Evolutionary conservation across 2,888 invertebrate species (phyloP).

Genomic region (Drosophila kuntzei): DNA sequence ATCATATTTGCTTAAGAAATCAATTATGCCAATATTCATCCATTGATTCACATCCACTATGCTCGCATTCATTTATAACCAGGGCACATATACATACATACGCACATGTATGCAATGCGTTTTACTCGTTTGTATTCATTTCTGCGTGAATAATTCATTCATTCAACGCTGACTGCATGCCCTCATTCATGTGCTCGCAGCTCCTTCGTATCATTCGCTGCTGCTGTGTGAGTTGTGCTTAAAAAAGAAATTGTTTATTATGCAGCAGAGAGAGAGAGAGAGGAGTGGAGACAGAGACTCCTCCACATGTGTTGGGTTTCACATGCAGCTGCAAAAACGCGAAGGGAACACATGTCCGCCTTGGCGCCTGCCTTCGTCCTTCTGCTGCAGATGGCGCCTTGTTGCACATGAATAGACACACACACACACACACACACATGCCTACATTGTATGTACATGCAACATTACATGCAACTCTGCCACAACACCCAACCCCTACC

Average conservation of each 20-base stretch:
- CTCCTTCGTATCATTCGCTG: constrained; percentile 27
- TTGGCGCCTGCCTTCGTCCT: constrained; percentile 43
- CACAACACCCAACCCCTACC: neutral
- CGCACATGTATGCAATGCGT: constrained; percentile 16
- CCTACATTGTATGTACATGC: neutral
- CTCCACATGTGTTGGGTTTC: constrained; percentile 55
- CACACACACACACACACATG: constrained; percentile 39
- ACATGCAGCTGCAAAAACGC: constrained; percentile 45
- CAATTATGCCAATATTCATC: constrained; percentile 30
- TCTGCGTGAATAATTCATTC: constrained; percentile 75
- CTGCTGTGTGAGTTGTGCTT: constrained; percentile 39
- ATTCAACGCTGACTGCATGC: constrained; percentile 59
- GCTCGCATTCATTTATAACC: constrained; percentile 16
- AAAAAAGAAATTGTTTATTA: constrained; percentile 73
- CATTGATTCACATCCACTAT: constrained; percentile 32
- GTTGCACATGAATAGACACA: constrained; percentile 73
- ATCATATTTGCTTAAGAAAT: constrained; percentile 11
- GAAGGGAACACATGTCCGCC: constrained; percentile 49
- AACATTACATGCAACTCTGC: constrained; percentile 29
- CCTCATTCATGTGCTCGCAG: constrained; percentile 48
- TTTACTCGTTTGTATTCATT: constrained; percentile 57
- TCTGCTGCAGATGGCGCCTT: constrained; percentile 61
- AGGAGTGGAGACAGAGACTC: constrained; percentile 23
- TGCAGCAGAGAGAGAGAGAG: constrained; percentile 43
- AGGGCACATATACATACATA: constrained; percentile 2